phyloP scores from a whole-genome alignment of 2,113 vertebrate genomes.

The Pavo muticus region DNA sequence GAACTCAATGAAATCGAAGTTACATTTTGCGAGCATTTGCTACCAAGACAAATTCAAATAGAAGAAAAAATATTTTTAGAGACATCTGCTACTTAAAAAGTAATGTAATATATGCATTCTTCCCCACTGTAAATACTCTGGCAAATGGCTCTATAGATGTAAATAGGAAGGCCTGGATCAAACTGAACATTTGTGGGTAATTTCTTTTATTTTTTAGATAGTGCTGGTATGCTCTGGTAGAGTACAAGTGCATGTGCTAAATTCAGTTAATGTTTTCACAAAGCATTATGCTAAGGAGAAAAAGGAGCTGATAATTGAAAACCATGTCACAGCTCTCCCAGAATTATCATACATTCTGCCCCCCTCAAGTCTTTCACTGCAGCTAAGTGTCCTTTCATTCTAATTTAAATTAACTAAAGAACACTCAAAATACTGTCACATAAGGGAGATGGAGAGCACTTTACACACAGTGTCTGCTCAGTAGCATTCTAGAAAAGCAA shows the following conservation, averaged over 20 bases:
- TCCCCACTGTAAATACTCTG: background rate
- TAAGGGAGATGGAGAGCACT: background rate
- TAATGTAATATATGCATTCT: background rate
- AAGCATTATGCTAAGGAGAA: background rate
- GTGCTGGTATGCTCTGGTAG: background rate
- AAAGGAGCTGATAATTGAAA: constrained; percentile 12
- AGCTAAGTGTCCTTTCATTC: background rate
- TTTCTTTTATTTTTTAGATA: background rate
- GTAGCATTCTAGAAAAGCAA: background rate
- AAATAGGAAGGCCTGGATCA: background rate
- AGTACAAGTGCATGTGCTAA: background rate
- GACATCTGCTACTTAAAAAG: background rate
- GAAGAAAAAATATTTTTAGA: background rate
- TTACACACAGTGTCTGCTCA: background rate
- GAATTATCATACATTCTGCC: background rate
- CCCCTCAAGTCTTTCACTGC: background rate
- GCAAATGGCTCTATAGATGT: background rate
- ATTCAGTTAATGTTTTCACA: background rate
- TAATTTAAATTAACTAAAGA: constrained; percentile 37
- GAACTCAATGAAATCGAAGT: background rate
- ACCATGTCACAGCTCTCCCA: background rate
- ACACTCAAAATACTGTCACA: background rate
- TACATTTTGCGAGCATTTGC: background rate
- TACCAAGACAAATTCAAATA: background rate
- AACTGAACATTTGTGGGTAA: background rate